Evolutionary conservation across 2,113 vertebrate genomes (phyloP).

Genomic region (Aspiorhynchus laticeps): DNA sequence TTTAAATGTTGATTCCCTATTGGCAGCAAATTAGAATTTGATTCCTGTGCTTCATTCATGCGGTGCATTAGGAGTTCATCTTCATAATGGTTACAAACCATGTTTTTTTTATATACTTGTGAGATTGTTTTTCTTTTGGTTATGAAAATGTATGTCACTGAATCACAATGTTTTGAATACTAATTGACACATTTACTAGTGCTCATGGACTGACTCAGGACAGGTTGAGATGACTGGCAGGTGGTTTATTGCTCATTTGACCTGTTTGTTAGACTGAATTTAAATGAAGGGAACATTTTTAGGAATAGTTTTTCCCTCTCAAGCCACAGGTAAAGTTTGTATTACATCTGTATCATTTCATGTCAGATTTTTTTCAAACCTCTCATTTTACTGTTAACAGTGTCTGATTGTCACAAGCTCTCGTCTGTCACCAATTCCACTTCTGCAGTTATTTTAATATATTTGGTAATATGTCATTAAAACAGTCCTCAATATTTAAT

Average conservation of each 20-base stretch:
- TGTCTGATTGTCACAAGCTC: neutral
- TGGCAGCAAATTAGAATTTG: slow-evolving; percentile 52
- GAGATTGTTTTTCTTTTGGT: neutral
- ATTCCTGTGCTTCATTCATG: slow-evolving; percentile 31
- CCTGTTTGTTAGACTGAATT: neutral
- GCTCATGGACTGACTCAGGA: slow-evolving; percentile 44
- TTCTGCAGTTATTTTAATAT: neutral
- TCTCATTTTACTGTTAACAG: neutral
- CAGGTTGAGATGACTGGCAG: neutral
- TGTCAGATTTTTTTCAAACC: neutral
- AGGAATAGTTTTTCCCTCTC: neutral
- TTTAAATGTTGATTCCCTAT: slow-evolving; percentile 48
- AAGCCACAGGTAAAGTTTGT: neutral
- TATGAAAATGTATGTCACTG: neutral
- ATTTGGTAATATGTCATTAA: neutral
- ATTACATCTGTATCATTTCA: neutral
- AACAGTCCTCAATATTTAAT: neutral
- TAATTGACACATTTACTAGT: slow-evolving; percentile 37
- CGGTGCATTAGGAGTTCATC: slow-evolving; percentile 18
- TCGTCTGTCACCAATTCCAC: neutral
- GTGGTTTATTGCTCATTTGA: slow-evolving; percentile 5
- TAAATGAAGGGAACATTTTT: slow-evolving; percentile 17
- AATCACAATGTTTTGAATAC: neutral
- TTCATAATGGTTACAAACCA: slow-evolving; percentile 5
- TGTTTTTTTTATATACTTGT: neutral